phyloP scores from a whole-genome alignment of 2,113 vertebrate species.

The Mirza zaza region DNA sequence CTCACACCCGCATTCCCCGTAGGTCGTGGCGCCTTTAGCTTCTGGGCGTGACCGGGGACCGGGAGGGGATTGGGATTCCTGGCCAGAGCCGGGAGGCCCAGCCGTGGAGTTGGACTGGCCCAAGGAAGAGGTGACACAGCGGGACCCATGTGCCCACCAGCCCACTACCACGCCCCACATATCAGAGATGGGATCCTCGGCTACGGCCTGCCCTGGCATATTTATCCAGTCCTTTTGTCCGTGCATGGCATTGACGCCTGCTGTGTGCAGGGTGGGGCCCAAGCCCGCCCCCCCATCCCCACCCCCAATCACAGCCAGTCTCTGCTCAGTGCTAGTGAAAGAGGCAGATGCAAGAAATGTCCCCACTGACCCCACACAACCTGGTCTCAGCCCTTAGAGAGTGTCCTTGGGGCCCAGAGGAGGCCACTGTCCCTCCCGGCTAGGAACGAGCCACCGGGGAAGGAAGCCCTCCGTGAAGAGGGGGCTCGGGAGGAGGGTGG shows the following conservation, averaged over 20 bases:
- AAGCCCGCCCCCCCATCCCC: too few species aligned
- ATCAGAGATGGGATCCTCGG: background rate
- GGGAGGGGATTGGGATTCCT: background rate
- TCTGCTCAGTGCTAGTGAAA: background rate
- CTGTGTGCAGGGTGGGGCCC: too few species aligned
- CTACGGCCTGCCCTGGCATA: background rate
- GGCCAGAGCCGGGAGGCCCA: background rate
- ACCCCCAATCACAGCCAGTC: background rate
- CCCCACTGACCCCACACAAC: background rate
- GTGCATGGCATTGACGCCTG: background rate
- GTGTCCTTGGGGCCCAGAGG: background rate
- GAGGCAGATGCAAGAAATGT: background rate
- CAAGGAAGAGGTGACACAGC: background rate
- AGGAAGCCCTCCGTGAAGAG: background rate
- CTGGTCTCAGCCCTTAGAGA: background rate
- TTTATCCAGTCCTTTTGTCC: background rate
- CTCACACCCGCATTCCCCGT: background rate
- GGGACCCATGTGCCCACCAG: background rate
- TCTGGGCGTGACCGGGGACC: background rate
- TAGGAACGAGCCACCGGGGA: background rate
- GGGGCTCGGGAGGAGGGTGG: background rate
- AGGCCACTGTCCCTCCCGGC: background rate
- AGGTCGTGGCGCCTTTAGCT: background rate
- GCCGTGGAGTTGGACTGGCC: background rate
- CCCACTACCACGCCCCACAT: background rate